These are phyloP conservation scores for Eleginops maclovinus DNA, from an alignment of 2,113 vertebrate species.

Conservation along the genomic window DNA sequence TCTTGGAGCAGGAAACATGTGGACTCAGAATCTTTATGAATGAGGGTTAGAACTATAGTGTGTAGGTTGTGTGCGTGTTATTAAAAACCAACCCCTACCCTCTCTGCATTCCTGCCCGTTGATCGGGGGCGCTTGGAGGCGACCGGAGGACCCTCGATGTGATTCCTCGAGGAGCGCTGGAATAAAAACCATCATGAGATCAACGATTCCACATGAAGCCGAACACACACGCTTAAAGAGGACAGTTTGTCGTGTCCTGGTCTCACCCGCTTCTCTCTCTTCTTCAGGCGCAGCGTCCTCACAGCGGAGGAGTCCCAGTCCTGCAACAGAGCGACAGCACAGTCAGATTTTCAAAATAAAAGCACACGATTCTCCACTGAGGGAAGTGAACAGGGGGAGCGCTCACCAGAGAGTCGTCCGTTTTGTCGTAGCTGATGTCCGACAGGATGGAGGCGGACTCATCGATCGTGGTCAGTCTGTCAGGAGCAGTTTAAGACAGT, in stretches of 20 bases:
- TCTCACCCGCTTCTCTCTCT: slow-evolving; percentile 93
- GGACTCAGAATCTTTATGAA: too few relatives aligned
- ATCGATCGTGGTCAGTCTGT: slow-evolving; percentile 93
- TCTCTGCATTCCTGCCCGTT: slow-evolving; percentile 85
- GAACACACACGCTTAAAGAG: background rate
- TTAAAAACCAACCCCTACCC: slow-evolving; percentile 76
- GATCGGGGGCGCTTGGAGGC: slow-evolving; percentile 92
- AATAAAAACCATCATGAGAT: slow-evolving; percentile 24
- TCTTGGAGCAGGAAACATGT: too few relatives aligned
- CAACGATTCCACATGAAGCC: too few relatives aligned
- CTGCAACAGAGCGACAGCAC: slow-evolving; percentile 73
- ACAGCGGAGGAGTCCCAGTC: slow-evolving; percentile 95
- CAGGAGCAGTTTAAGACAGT: background rate
- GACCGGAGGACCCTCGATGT: slow-evolving; percentile 88
- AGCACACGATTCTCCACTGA: background rate
- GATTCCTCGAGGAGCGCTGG: slow-evolving; percentile 93
- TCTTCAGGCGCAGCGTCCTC: slow-evolving; percentile 91
- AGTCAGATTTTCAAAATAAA: background rate
- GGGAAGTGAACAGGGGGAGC: background rate
- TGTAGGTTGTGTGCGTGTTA: too few relatives aligned
- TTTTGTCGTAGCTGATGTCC: slow-evolving; percentile 99
- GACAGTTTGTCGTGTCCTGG: background rate
- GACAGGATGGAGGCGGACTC: slow-evolving; percentile 97
- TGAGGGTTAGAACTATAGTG: too few relatives aligned
- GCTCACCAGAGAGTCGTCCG: slow-evolving; percentile 95